Evolutionary conservation across 2,888 invertebrate species (phyloP).

Genomic region (Amblyteles armatorius): DNA sequence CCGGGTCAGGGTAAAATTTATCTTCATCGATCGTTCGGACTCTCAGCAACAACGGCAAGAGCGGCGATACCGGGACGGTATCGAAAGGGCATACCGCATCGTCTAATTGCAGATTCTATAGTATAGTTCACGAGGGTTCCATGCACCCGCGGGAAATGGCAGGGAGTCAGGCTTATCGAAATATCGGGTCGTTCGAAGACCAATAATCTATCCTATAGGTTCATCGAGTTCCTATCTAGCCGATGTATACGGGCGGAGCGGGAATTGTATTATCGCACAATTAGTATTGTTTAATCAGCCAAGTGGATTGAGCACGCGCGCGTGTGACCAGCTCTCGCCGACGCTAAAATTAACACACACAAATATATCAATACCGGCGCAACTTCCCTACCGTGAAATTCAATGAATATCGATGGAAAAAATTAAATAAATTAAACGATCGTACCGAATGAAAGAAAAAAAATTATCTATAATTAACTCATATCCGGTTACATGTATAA

Average conservation of each 20-base stretch:
- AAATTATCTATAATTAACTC: not conserved
- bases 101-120: constrained; percentile 38
- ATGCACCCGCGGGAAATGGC: constrained; percentile 23
- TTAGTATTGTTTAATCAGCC: constrained; percentile 49
- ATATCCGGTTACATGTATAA: not conserved
- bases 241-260: constrained; percentile 30
- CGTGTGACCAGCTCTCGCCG: constrained; percentile 13
- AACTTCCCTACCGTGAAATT: not conserved
- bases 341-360: not conserved
- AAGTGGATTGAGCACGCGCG: constrained; percentile 37
- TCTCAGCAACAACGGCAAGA: not conserved
- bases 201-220: constrained; percentile 32
- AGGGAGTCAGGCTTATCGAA: constrained; percentile 38
- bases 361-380: not conserved
- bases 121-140: constrained; percentile 9
- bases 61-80: not conserved
- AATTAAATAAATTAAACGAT: no score
- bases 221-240: not conserved
- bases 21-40: not conserved
- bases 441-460: not conserved
- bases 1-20: not conserved
- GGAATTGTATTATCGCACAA: constrained; percentile 27
- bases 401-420: not conserved
- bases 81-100: constrained; percentile 2
- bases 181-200: not conserved